These are phyloP conservation scores for Macrosiphum euphorbiae DNA, from an alignment of 2,888 invertebrate species.

Conservation along the genomic window DNA sequence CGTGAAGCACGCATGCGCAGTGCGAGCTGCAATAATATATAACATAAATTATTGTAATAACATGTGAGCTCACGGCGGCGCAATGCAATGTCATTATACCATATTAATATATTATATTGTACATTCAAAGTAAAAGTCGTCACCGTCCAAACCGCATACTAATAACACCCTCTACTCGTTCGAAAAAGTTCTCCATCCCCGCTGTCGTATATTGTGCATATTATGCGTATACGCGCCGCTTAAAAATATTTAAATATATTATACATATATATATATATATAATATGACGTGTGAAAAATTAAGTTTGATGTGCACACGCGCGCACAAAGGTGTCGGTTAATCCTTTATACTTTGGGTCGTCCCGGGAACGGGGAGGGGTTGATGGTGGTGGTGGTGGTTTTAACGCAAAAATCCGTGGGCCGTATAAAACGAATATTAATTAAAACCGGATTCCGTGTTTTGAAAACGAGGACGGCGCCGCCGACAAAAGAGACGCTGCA, in stretches of 20 bases:
- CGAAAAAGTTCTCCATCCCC: background rate
- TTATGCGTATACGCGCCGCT: background rate
- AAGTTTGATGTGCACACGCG: conserved; percentile 19
- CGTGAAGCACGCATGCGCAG: background rate
- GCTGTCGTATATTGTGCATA: background rate
- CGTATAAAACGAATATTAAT: conserved; percentile 64
- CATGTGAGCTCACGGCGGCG: background rate
- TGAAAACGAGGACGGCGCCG: conserved; percentile 46
- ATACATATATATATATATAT: background rate
- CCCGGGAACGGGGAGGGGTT: background rate
- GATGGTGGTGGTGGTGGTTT: background rate
- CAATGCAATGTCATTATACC: background rate
- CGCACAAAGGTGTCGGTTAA: conserved; percentile 42
- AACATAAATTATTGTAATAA: background rate
- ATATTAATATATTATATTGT: background rate
- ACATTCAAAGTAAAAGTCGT: background rate
- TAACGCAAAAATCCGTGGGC: conserved; percentile 58
- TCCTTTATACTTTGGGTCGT: conserved; percentile 41
- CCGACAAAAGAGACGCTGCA: conserved; percentile 58
- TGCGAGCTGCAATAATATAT: background rate
- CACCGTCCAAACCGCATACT: background rate
- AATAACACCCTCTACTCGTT: background rate
- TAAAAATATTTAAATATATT: conserved; percentile 22
- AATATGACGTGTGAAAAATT: conserved; percentile 46
- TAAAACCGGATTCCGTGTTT: conserved; percentile 63